phyloP scores from a whole-genome alignment of 2,113 vertebrate genomes.

The Hemiprocne comata region DNA sequence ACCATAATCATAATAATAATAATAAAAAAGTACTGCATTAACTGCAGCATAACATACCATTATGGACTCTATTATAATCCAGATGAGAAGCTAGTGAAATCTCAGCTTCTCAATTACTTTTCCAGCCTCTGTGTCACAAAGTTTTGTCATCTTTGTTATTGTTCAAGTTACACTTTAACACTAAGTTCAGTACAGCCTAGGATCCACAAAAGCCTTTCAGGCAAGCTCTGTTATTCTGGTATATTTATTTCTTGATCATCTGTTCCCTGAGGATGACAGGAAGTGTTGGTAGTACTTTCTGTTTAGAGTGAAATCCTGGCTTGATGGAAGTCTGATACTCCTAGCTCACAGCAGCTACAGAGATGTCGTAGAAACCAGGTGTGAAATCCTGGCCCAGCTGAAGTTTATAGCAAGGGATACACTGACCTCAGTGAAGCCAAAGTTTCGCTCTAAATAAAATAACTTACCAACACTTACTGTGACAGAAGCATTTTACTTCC shows the following conservation, averaged over 20 bases:
- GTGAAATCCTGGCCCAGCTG: not conserved
- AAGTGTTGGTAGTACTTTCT: not conserved
- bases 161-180: not conserved
- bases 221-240: not conserved
- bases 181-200: not conserved
- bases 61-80: not conserved
- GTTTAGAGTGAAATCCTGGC: not conserved
- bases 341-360: not conserved
- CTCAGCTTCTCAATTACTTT: not conserved
- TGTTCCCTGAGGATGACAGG: not conserved
- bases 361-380: not conserved
- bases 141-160: not conserved
- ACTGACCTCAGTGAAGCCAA: not conserved
- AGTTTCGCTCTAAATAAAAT: not conserved
- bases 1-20: not conserved
- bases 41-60: not conserved
- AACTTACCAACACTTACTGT: not conserved
- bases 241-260: not conserved
- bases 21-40: not conserved
- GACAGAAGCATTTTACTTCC: not conserved
- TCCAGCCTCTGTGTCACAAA: not conserved
- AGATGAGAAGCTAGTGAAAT: not conserved
- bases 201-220: not conserved
- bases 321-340: not conserved
- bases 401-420: not conserved